A percentile compares a stretch with the other conserved stretches of the same genome.
These are phyloP conservation scores for Nomada hirtipes DNA, from an alignment of 2,888 invertebrate genomes.

Conservation along the genomic window DNA sequence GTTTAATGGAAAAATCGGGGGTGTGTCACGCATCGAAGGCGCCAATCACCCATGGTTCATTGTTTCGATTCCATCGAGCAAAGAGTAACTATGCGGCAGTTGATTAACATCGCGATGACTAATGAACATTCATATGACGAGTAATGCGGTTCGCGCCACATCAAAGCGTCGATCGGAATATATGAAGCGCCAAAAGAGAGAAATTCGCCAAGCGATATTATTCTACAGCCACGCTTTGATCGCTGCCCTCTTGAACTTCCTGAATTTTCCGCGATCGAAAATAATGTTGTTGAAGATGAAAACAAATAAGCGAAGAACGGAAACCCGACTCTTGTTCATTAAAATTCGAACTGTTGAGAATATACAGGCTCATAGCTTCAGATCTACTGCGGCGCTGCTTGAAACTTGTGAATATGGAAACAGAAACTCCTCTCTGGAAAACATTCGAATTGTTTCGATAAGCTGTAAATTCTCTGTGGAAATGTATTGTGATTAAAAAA, in stretches of 20 bases:
- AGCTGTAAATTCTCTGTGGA: too few species aligned
- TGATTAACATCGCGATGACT: slow-evolving; percentile 1
- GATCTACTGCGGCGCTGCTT: too few species aligned
- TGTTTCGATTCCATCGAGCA: background rate
- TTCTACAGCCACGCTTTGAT: background rate
- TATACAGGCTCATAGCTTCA: too few species aligned
- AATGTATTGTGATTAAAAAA: too few species aligned
- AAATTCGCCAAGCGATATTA: slow-evolving; percentile 1
- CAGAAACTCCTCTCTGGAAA: too few species aligned
- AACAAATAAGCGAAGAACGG: background rate
- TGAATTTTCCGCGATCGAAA: background rate
- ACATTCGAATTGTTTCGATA: too few species aligned
- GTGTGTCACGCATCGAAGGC: slow-evolving; percentile 1
- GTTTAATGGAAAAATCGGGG: background rate
- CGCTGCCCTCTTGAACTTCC: slow-evolving; percentile 5
- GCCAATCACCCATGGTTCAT: background rate
- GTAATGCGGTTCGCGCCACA: slow-evolving; percentile 12
- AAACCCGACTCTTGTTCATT: slow-evolving; percentile 3
- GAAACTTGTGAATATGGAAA: background rate
- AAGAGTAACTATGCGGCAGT: background rate
- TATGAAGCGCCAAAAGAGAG: background rate
- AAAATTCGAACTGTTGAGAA: background rate
- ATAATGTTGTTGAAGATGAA: background rate
- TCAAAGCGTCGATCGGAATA: background rate
- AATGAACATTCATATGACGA: slow-evolving; percentile 20